phyloP scores from a whole-genome alignment of 2,113 vertebrate species.

The Hydrolagus affinis region DNA sequence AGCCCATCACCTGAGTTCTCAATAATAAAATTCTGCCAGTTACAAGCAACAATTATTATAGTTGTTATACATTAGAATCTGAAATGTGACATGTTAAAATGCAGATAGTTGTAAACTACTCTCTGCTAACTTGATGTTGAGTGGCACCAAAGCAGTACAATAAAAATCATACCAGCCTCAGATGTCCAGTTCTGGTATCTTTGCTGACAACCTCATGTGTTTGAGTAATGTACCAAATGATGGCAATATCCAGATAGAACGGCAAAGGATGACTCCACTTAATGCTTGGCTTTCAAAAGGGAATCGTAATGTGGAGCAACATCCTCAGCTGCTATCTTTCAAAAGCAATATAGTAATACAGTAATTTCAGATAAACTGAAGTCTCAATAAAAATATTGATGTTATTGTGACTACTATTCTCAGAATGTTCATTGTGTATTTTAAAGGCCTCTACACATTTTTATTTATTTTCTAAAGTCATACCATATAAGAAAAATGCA shows the following conservation, averaged over 20 bases:
- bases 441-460: neutral
- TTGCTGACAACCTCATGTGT: neutral
- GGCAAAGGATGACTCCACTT: neutral
- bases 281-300: no score
- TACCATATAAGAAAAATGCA: slow-evolving; percentile 11
- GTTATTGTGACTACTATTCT: neutral
- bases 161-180: neutral
- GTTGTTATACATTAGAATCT: neutral
- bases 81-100: neutral
- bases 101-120: neutral
- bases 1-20: no score
- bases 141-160: neutral
- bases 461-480: neutral
- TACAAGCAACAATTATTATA: neutral
- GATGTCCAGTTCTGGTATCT: neutral
- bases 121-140: neutral
- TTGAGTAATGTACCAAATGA: neutral
- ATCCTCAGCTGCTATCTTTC: neutral
- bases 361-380: neutral
- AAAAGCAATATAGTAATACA: neutral
- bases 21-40: no score
- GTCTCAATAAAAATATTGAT: neutral
- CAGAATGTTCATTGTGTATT: neutral
- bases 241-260: neutral
- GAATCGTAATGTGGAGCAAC: no score